phyloP scores from a whole-genome alignment of 2,888 invertebrate genomes.

The Rapana venosa region DNA sequence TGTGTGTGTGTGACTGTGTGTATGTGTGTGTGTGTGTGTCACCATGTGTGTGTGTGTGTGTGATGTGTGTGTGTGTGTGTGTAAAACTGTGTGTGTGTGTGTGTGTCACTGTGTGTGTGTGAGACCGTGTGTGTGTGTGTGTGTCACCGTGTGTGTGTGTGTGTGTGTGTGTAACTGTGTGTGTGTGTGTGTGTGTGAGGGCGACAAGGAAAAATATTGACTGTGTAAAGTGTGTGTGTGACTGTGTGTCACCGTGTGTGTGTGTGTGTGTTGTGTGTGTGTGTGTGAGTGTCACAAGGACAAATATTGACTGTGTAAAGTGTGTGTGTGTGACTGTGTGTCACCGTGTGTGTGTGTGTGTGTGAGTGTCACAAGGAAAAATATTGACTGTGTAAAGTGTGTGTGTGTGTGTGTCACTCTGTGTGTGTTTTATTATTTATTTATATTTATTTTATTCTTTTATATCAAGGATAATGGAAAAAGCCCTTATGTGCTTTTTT shows the following conservation, averaged over 20 bases:
- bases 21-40: slow-evolving; percentile 19
- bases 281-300: background rate
- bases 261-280: too few species aligned
- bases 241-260: background rate
- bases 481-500: too few species aligned
- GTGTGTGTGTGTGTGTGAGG: slow-evolving; percentile 6
- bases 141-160: too few species aligned
- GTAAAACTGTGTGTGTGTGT: background rate
- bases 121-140: background rate
- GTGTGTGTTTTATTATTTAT: too few species aligned
- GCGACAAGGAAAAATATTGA: too few species aligned
- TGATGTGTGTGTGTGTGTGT: background rate
- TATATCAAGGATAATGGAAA: too few species aligned
- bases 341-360: background rate
- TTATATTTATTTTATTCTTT: too few species aligned
- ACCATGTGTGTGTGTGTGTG: background rate
- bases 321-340: background rate
- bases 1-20: background rate
- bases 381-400: too few species aligned
- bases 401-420: too few species aligned
- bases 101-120: background rate
- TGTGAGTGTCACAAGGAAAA: background rate
- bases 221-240: too few species aligned
- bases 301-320: background rate
- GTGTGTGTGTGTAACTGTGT: background rate